phyloP scores from a whole-genome alignment of 2,797 vertebrate genomes.

The Babyrousa celebensis region DNA sequence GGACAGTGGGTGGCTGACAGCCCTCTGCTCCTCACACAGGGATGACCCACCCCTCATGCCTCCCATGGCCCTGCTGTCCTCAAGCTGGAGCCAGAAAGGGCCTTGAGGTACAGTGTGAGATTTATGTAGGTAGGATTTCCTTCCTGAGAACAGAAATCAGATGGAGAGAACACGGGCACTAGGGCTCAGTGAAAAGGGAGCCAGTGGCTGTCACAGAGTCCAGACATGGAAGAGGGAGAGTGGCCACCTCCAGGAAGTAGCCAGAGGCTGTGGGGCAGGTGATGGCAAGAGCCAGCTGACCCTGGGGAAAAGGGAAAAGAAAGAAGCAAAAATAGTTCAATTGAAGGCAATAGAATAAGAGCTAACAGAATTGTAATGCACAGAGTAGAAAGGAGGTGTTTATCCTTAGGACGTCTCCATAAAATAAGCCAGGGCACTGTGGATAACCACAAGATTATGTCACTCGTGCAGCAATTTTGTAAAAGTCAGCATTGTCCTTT shows the following conservation, averaged over 20 bases:
- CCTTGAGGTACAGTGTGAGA: not conserved
- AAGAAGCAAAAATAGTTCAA: no score
- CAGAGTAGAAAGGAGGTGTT: no score
- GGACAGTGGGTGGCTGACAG: fast-evolving
- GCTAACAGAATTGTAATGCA: not conserved
- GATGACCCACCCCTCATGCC: not conserved
- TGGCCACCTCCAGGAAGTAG: no score
- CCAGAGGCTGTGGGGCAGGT: fast-evolving
- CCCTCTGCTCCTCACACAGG: not conserved
- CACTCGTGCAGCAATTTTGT: no score
- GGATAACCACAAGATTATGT: not conserved
- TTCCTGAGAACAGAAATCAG: not conserved
- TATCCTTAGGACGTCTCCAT: not conserved
- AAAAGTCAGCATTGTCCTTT: not conserved
- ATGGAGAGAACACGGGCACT: fast-evolving
- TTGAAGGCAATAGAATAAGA: not conserved
- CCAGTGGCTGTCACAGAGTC: not conserved
- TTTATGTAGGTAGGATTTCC: no score
- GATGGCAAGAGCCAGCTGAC: fast-evolving
- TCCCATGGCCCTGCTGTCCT: not conserved
- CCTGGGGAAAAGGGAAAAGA: not conserved
- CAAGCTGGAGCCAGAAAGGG: fast-evolving
- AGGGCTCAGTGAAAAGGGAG: no score
- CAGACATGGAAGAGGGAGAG: fast-evolving
- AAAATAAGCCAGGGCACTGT: not conserved